Evolutionary conservation across 2,888 invertebrate species (phyloP).

Genomic region (Tethea ocularis): DNA sequence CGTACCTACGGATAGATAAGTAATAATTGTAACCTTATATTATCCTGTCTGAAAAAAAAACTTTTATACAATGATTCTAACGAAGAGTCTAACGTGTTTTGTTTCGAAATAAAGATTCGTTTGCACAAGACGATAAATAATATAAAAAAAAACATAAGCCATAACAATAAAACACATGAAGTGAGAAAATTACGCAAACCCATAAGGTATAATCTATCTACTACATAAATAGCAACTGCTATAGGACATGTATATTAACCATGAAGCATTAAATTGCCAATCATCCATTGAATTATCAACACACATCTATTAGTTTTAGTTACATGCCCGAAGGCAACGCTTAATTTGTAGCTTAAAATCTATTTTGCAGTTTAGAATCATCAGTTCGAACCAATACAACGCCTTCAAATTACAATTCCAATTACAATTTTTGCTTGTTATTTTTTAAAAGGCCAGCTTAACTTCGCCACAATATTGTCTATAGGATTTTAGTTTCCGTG

Average conservation of each 20-base stretch:
- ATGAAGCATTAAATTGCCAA: constrained; percentile 17
- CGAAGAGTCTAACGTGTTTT: too few relatives aligned
- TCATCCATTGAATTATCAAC: too few relatives aligned
- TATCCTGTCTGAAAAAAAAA: too few relatives aligned
- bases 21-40: too few relatives aligned
- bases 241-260: constrained; percentile 13
- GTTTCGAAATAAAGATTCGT: neutral
- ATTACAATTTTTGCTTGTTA: constrained; percentile 35
- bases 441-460: constrained; percentile 28
- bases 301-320: constrained; percentile 22
- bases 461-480: constrained; percentile 1
- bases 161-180: neutral
- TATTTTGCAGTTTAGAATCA: neutral
- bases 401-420: constrained; percentile 32
- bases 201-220: neutral
- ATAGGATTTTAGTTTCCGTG: neutral
- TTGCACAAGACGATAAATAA: neutral
- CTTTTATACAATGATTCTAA: too few relatives aligned
- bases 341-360: constrained; percentile 5
- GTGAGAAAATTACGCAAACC: neutral
- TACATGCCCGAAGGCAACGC: constrained; percentile 15
- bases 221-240: neutral
- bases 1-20: too few relatives aligned
- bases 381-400: constrained; percentile 18
- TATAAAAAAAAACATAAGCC: neutral